Base-by-base conservation (phyloP, 2,888 invertebrate genomes). In the Parascotia fuliginaria region DNA sequence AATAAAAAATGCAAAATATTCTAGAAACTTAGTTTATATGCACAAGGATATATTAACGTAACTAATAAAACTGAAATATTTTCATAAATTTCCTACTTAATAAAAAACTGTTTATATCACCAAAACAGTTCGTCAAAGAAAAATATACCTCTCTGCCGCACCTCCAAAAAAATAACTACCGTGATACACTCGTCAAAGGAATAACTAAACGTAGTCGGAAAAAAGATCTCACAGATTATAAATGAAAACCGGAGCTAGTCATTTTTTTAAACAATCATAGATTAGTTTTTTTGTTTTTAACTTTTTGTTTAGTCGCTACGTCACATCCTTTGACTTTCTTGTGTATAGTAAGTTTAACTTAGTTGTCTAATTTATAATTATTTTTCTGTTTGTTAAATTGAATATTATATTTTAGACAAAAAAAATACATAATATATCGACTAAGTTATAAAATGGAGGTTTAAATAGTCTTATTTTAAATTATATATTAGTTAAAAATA, bases 211-310 rank as follows among this genome's bases (percentile, higher is more conserved):
- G 65, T 68, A 65, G 66, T 65, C 58, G 39, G 31, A 45, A 32
- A 37, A 43, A 51, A 65, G 70, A 79, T 79, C 78, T 79, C 78
- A 76, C 61, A 22, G 49, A 60, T 41, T 39, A 34, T 34, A 31
- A 42, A 48, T 29, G 39, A 44, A 62, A 61, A 70, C 62, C 50
- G 46, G 56, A 71, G 65, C 78, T 79, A 79, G 78, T 79, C 78
- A 79, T 78, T 77, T 75, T 73, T 72, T 69, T 72, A 65, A 66
- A 58, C 56, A 61, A 68, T 65, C 55, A 61, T 66, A 69, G 69
- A 59, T 60, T 64, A 70, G 66, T 65, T 31, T 53, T 56, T 65
- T 67, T 60, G 62, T 61, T 64, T 58, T 33, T 41, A 47, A 38
- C 59, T 59, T 57, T 69, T 69, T 65, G 64, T 57, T 45, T 38